Percentiles rank a stretch among this genome's conserved stretches.
Evolutionary conservation across 2,113 vertebrate species (phyloP).

Genomic region (Python bivittatus): DNA sequence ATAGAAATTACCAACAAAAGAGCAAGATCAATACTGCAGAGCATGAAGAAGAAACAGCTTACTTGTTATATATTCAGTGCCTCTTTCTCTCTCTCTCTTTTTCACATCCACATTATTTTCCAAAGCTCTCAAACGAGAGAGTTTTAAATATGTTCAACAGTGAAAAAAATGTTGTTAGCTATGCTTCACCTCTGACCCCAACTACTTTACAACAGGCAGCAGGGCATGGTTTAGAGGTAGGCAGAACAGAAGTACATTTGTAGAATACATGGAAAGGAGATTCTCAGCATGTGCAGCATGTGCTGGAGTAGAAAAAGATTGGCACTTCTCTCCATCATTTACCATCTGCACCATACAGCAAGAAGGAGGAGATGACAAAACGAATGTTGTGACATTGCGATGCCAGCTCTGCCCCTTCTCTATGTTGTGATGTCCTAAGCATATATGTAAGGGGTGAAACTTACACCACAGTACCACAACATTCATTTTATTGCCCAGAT

Average conservation of each 20-base stretch:
- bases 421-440: not conserved
- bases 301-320: not conserved
- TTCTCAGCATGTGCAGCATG: not conserved
- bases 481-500: not conserved
- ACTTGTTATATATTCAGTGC: not conserved
- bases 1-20: slow-evolving; percentile 40
- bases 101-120: slow-evolving; percentile 44
- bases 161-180: not conserved
- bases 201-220: not conserved
- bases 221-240: not conserved
- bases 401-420: not conserved
- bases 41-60: slow-evolving; percentile 37
- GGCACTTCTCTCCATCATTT: not conserved
- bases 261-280: not conserved
- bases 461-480: not conserved
- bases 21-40: slow-evolving; percentile 42
- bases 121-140: slow-evolving; percentile 2
- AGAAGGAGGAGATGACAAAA: too few relatives aligned
- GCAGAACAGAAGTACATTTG: not conserved
- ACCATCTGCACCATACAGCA: not conserved
- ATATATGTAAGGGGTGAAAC: not conserved
- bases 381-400: not conserved
- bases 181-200: not conserved
- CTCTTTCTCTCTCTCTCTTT: not conserved
- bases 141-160: not conserved